A percentile compares a stretch with the other conserved stretches of the same genome.
Evolutionary conservation across 2,797 vertebrate species (phyloP).

Genomic region (Rhinella marina): DNA sequence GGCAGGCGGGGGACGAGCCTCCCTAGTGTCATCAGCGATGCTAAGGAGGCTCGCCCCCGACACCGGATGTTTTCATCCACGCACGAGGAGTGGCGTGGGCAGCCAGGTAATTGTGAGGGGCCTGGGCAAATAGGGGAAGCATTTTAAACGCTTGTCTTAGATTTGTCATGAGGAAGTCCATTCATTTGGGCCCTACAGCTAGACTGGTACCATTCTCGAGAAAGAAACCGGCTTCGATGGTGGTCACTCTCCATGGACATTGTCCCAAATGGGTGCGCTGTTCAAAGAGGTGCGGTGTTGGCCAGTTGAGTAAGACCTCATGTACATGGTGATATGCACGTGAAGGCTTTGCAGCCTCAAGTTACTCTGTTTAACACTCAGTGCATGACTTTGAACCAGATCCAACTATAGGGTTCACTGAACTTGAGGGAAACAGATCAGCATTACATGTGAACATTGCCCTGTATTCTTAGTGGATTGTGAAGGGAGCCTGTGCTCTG

Average conservation of each 20-base stretch:
- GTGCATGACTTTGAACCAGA: background rate
- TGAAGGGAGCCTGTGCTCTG: background rate
- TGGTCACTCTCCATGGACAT: background rate
- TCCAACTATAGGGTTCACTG: constrained; percentile 3
- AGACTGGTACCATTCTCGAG: background rate
- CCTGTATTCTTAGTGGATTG: background rate
- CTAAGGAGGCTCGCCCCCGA: too few relatives aligned
- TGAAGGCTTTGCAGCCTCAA: background rate
- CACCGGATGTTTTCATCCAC: too few relatives aligned
- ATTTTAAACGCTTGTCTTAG: background rate
- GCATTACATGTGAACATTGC: constrained; percentile 1
- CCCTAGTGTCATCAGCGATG: too few relatives aligned
- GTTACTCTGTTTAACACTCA: background rate
- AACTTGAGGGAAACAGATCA: background rate
- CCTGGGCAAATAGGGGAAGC: too few relatives aligned
- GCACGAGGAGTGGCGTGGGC: too few relatives aligned
- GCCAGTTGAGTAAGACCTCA: background rate
- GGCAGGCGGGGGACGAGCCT: too few relatives aligned
- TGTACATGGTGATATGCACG: background rate
- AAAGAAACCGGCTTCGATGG: background rate
- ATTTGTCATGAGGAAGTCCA: background rate
- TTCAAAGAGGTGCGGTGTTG: background rate
- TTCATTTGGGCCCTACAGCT: too few relatives aligned
- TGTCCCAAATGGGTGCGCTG: background rate
- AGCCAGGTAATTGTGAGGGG: too few relatives aligned